These are phyloP conservation scores for Eubucco bourcierii DNA, from an alignment of 2,113 vertebrate species.

Conservation along the genomic window DNA sequence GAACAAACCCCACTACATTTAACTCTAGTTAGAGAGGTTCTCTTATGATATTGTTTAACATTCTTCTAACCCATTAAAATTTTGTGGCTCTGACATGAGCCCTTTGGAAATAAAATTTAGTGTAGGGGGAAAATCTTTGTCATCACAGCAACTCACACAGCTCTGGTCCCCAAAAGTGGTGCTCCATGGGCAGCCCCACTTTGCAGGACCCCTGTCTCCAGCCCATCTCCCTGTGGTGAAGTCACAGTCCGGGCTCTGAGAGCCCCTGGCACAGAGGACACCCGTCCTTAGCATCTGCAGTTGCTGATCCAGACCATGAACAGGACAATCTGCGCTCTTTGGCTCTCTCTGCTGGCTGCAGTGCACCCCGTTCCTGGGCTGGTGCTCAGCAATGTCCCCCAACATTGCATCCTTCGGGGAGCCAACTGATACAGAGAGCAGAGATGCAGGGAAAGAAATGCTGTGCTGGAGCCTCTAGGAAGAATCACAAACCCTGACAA, in stretches of 20 bases:
- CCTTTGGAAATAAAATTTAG: neutral
- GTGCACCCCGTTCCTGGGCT: neutral
- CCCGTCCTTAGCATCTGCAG: neutral
- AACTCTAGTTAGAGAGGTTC: neutral
- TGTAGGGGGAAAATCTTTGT: neutral
- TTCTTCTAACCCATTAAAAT: neutral
- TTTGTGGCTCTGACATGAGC: neutral
- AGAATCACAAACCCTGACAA: neutral
- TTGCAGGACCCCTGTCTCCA: neutral
- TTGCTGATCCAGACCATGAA: fast-evolving
- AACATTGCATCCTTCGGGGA: neutral
- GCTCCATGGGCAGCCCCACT: neutral
- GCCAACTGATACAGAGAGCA: neutral
- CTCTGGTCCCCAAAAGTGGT: neutral
- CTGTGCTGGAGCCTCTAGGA: neutral
- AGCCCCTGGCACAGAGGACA: neutral
- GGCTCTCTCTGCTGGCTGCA: constrained; percentile 63
- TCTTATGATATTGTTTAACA: neutral
- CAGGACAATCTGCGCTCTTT: constrained; percentile 26
- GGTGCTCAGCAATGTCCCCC: neutral
- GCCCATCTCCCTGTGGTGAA: neutral
- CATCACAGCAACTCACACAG: neutral
- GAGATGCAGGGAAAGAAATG: neutral
- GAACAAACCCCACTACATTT: no score
- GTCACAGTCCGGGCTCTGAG: fast-evolving